Evolutionary conservation across 2,797 vertebrate genomes (phyloP).

Genomic region (Lacerta agilis): DNA sequence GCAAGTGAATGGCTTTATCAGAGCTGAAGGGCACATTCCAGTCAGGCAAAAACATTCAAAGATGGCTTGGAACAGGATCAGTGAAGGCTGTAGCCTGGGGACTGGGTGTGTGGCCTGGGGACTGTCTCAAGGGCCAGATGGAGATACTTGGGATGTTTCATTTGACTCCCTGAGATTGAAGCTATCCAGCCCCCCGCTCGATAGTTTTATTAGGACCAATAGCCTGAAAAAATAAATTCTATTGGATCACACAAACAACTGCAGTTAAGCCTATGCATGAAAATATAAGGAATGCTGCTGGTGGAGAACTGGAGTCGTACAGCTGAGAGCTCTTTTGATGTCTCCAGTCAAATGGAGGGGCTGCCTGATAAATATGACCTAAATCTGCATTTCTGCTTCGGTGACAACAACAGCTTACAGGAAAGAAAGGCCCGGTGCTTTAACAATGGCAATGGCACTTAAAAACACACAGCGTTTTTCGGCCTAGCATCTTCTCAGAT

Average conservation of each 20-base stretch:
- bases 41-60: too few relatives aligned
- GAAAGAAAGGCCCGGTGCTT: background rate
- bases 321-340: background rate
- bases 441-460: background rate
- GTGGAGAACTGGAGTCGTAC: constrained; percentile 22
- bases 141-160: too few relatives aligned
- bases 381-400: background rate
- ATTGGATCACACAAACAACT: background rate
- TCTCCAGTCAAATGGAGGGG: constrained; percentile 25
- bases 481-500: constrained; percentile 36
- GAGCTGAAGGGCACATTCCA: too few relatives aligned
- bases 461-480: constrained; percentile 39
- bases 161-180: too few relatives aligned
- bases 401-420: background rate
- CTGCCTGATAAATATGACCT: constrained; percentile 35
- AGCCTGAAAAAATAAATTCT: background rate
- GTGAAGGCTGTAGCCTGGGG: too few relatives aligned
- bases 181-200: too few relatives aligned
- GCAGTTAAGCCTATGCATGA: too few relatives aligned
- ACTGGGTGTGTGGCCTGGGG: too few relatives aligned
- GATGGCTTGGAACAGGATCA: too few relatives aligned
- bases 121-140: too few relatives aligned
- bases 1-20: too few relatives aligned
- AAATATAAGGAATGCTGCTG: background rate
- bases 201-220: background rate